A percentile compares a stretch with the other conserved stretches of the same genome.
Conservation (phyloP, 2,888 invertebrate species). For the Sepiola atlantica region DNA sequence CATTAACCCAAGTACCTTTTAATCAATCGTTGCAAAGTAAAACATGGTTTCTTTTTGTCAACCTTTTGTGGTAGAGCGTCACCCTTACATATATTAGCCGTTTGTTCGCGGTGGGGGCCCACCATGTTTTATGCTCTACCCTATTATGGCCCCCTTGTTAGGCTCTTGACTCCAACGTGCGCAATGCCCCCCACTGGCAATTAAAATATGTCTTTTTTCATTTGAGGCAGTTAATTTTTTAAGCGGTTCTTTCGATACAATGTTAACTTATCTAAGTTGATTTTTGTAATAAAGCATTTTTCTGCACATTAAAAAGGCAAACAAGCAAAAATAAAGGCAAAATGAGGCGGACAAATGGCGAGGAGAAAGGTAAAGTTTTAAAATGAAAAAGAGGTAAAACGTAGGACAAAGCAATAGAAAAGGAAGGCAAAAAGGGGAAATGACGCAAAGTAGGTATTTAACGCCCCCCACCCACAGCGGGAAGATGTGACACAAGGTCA, state of each 20-base stretch:
- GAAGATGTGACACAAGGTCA: too few relatives aligned
- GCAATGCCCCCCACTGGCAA: too few relatives aligned
- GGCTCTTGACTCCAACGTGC: background rate
- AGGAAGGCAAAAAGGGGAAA: background rate
- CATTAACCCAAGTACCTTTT: slow-evolving; percentile 32
- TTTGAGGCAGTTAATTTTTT: background rate
- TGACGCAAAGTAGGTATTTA: too few relatives aligned
- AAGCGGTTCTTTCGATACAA: background rate
- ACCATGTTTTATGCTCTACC: background rate
- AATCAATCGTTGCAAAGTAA: background rate
- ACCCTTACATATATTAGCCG: slow-evolving; percentile 14
- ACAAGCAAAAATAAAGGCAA: background rate
- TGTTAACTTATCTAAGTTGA: background rate
- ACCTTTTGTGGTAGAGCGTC: background rate
- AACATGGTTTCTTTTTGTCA: background rate
- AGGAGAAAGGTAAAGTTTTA: background rate
- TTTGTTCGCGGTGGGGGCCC: background rate
- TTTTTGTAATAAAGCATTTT: background rate
- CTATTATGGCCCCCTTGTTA: background rate
- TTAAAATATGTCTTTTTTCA: background rate
- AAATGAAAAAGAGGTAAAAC: background rate
- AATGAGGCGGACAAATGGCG: background rate
- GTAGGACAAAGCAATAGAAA: background rate
- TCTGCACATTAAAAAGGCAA: background rate
- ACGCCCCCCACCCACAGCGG: too few relatives aligned